Conservation (phyloP, 2,888 invertebrate species). For the Diploptera punctata region DNA sequence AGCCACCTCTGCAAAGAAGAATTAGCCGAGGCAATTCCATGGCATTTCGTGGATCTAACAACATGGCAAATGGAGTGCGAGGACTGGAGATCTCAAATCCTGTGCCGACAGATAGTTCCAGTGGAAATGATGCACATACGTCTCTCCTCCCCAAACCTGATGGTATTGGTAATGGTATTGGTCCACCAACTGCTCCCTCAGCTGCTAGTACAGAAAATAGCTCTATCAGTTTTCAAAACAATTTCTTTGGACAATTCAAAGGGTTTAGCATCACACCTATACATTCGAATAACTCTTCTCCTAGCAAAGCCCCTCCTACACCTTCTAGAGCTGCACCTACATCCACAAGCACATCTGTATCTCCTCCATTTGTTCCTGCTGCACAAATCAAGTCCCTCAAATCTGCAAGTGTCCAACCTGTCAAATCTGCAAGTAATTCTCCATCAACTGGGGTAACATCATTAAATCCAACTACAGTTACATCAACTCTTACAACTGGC, state of each 20-base stretch:
- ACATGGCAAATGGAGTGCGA: slow-evolving; percentile 22
- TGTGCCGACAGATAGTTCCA: slow-evolving; percentile 32
- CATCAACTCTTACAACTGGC: slow-evolving; percentile 64
- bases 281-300: slow-evolving; percentile 31
- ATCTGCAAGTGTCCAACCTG: slow-evolving; percentile 40
- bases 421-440: slow-evolving; percentile 46
- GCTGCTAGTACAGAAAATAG: slow-evolving; percentile 8
- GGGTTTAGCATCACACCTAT: slow-evolving; percentile 73
- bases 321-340: slow-evolving; percentile 32
- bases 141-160: slow-evolving; percentile 41
- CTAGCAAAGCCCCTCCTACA: slow-evolving; percentile 40
- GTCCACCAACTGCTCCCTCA: slow-evolving; percentile 11
- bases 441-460: slow-evolving; percentile 45
- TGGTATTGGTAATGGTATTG: neutral
- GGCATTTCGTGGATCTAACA: slow-evolving; percentile 33
- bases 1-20: slow-evolving; percentile 43
- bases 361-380: slow-evolving; percentile 23
- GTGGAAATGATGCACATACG: slow-evolving; percentile 40
- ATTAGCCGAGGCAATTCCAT: slow-evolving; percentile 39
- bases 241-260: slow-evolving; percentile 86
- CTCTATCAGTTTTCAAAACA: slow-evolving; percentile 50
- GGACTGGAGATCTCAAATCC: slow-evolving; percentile 42
- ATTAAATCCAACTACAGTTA: neutral
- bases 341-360: slow-evolving; percentile 29
- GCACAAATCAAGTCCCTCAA: slow-evolving; percentile 50